Evolutionary conservation across 64 coral and sea anemone genomes (phyloP), one percentile per base, ranked within the genome.

Genomic region (Porites australiensis): DNA sequence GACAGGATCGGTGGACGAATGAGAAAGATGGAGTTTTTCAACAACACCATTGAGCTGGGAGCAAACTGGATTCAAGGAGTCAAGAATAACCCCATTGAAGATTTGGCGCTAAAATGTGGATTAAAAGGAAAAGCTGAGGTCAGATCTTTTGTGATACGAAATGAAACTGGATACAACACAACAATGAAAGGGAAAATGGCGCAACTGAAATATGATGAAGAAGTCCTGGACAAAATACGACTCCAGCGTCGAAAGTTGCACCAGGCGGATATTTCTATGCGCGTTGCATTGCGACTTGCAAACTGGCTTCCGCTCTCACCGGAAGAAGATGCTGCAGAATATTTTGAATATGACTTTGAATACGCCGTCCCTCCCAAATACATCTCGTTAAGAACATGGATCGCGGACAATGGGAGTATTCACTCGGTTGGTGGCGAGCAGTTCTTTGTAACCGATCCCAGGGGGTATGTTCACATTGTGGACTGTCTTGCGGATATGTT

Each of bases 31-130:
- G 13, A 72, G 45, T 92, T 91, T 46, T 75, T 88, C 44, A 62
- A 71, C 21, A 79, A 75, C 19, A 95, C 89, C 2, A 88, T 95
- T 54, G 94, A 88, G 71, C 57, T 92, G 37, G 94, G 94, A 18
- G 94, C 94, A 75, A 95, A 95, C 77, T 95, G 94, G 94, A 88
- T 95, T 43, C 94, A 95, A 82, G 94, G 94, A 54, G 12, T 73
- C 18, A 87, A 92, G 45, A 49, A 61, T 12, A 95, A 95, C 77
- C 94, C 94, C 6, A 79, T 95, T 16, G 45, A 66, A 18, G 48
- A 44, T 8, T 73, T 96, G 7, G 90, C 90, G 22, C 55, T 54
- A 22, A 86, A 78, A 61, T 96, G 82, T 79, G 90, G 86, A 53
- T 58, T 96, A 3, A 58, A 89, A 50, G 95, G 95, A 3, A 93